Percentiles rank a stretch among this genome's conserved stretches.
phyloP scores from a whole-genome alignment of 2,113 vertebrate genomes.

The Apus apus region DNA sequence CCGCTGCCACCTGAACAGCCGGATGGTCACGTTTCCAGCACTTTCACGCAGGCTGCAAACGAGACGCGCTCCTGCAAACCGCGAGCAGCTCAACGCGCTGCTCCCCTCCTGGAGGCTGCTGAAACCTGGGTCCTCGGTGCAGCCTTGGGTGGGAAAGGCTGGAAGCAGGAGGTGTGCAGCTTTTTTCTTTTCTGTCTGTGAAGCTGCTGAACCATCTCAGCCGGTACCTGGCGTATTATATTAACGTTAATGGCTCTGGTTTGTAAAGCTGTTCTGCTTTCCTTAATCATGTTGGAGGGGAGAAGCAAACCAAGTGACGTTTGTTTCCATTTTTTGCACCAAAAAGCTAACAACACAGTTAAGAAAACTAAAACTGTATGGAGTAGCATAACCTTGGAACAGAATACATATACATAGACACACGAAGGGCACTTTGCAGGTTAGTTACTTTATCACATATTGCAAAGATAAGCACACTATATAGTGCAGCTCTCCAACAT shows the following conservation, averaged over 20 bases:
- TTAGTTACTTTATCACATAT: neutral
- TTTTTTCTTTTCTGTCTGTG: no score
- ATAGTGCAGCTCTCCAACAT: neutral
- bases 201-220: neutral
- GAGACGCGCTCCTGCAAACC: accelerated
- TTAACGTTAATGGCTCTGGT: neutral
- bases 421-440: neutral
- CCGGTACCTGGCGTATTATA: accelerated
- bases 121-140: no score
- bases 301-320: neutral
- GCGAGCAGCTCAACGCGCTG: neutral
- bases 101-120: no score
- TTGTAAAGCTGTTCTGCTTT: neutral
- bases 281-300: neutral
- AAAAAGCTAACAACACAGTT: neutral
- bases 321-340: neutral
- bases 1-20: neutral
- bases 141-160: neutral
- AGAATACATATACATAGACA: neutral
- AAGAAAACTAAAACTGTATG: neutral
- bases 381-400: neutral
- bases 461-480: accelerated
- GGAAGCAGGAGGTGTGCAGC: neutral
- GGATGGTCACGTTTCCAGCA: accelerated
- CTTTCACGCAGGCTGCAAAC: accelerated